Evolutionary conservation across 2,888 invertebrate genomes (phyloP).

Genomic region (Craniophora ligustri): DNA sequence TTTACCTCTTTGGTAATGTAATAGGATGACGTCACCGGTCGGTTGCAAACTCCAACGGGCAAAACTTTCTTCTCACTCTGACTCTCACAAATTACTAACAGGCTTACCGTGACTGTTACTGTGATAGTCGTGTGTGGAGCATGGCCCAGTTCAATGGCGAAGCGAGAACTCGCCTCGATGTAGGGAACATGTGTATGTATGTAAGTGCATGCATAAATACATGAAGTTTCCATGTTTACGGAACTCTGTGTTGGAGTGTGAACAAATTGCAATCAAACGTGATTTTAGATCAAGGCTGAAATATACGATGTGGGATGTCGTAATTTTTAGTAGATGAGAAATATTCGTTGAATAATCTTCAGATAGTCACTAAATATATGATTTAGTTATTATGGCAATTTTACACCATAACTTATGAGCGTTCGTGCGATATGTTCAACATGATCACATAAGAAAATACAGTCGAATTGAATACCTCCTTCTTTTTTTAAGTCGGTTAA

Average conservation of each 20-base stretch:
- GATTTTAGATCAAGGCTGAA: constrained; percentile 14
- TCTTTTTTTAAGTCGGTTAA: no score
- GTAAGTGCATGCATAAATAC: constrained; percentile 41
- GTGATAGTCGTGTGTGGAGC: constrained; percentile 2
- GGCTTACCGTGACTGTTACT: constrained; percentile 5
- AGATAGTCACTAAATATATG: no score
- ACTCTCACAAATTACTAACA: constrained; percentile 13
- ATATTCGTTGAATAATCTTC: no score
- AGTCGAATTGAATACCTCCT: no score
- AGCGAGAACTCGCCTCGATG: constrained; percentile 27
- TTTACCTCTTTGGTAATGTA: not conserved
- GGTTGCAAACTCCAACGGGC: constrained; percentile 7
- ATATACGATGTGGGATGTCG: not conserved
- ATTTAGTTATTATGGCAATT: no score
- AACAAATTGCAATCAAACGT: constrained; percentile 40
- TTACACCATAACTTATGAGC: no score
- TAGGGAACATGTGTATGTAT: constrained; percentile 11
- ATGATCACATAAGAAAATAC: no score
- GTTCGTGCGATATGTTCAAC: no score
- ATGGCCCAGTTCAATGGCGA: constrained; percentile 29
- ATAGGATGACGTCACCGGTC: not conserved
- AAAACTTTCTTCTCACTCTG: constrained; percentile 13
- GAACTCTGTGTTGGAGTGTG: constrained; percentile 19
- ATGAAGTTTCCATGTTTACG: constrained; percentile 18
- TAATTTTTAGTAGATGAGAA: not conserved